A percentile compares a stretch with the other conserved stretches of the same genome.
Conservation (phyloP, 2,797 vertebrate genomes). For the Sebastes minor region DNA sequence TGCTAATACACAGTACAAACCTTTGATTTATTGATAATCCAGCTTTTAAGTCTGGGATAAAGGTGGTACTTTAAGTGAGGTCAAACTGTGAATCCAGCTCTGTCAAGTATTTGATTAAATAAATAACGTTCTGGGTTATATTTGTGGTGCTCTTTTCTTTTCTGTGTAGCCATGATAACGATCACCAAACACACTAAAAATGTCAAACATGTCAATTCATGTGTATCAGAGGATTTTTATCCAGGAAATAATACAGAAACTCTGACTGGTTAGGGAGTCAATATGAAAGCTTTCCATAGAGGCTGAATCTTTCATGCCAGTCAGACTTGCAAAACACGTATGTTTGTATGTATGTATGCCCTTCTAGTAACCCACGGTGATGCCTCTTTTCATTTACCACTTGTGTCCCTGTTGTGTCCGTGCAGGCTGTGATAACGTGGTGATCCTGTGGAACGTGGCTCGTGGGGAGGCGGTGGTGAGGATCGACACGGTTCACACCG, state of each 20-base stretch:
- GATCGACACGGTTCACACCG: slow-evolving; percentile 85
- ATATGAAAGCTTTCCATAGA: neutral
- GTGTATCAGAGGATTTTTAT: neutral
- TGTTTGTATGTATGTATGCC: too few relatives aligned
- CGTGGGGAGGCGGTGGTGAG: slow-evolving; percentile 78
- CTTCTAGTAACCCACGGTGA: neutral
- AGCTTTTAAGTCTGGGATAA: neutral
- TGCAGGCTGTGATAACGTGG: slow-evolving; percentile 88
- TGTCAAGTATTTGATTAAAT: neutral
- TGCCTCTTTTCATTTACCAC: too few relatives aligned
- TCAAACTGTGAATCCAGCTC: neutral
- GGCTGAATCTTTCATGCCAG: neutral
- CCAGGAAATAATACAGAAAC: neutral
- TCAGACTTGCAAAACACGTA: neutral
- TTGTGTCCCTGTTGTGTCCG: neutral
- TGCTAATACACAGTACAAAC: neutral
- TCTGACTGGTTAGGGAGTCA: neutral
- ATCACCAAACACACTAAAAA: neutral
- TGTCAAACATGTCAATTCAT: neutral
- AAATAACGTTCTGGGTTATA: neutral
- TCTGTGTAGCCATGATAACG: neutral
- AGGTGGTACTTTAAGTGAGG: neutral
- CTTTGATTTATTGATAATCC: neutral
- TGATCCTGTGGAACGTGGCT: slow-evolving; percentile 91
- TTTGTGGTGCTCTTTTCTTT: neutral